Evolutionary conservation across 1,140 invertebrate genomes (phyloP).

Genomic region (Gryllus bimaculatus): DNA sequence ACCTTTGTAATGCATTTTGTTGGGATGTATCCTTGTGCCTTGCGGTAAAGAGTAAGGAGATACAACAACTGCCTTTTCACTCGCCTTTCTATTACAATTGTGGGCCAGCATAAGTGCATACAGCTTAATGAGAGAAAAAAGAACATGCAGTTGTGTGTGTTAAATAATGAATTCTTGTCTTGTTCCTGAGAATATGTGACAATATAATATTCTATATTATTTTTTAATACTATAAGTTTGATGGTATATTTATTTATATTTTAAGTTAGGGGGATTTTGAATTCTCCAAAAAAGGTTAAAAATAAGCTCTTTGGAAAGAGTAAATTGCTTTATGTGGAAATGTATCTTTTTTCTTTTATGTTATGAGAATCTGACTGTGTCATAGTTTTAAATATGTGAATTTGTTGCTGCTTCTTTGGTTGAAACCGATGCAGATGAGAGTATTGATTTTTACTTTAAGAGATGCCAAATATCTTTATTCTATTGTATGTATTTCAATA

Average conservation of each 20-base stretch:
- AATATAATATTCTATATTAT: neutral
- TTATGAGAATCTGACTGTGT: neutral
- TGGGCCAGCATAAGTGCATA: neutral
- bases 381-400: neutral
- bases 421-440: neutral
- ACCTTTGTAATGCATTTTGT: neutral
- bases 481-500: neutral
- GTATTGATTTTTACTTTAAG: neutral
- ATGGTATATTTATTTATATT: neutral
- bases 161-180: neutral
- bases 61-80: neutral
- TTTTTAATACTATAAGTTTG: neutral
- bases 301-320: neutral
- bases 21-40: neutral
- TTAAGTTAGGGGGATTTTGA: neutral
- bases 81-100: neutral
- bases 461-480: constrained; percentile 1
- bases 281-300: neutral
- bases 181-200: constrained; percentile 2
- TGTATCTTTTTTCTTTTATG: neutral
- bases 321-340: neutral
- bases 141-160: neutral
- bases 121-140: neutral
- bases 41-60: neutral
- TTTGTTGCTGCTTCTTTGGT: neutral